Conservation (phyloP, 2,888 invertebrate genomes). For the Erannis defoliaria region DNA sequence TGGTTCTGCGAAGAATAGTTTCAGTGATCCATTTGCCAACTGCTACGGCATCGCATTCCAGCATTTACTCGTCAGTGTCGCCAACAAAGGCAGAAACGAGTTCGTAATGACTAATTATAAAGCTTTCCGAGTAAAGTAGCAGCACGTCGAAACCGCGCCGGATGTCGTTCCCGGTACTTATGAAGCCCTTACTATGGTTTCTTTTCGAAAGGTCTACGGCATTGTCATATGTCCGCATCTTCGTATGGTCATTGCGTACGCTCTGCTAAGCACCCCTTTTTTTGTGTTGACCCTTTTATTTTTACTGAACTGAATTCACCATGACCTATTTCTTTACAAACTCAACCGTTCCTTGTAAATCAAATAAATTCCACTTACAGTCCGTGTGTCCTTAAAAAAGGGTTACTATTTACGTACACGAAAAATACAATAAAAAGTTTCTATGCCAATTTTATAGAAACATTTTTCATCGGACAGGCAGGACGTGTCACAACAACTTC, state of each 20-base stretch:
- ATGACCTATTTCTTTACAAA: conserved; percentile 34
- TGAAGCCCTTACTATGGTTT: conserved; percentile 35
- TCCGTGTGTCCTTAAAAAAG: neutral
- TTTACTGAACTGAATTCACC: conserved; percentile 22
- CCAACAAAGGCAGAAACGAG: conserved; percentile 44
- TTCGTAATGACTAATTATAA: conserved; percentile 57
- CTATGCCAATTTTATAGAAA: neutral
- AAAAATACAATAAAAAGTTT: conserved; percentile 7
- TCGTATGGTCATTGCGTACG: conserved; percentile 36
- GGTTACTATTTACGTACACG: neutral
- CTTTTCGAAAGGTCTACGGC: conserved; percentile 29
- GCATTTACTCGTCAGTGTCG: conserved; percentile 9
- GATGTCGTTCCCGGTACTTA: conserved; percentile 57
- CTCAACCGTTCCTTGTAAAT: conserved; percentile 7
- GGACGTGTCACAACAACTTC: conserved; percentile 25
- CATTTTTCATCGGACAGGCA: conserved; percentile 21
- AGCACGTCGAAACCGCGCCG: conserved; percentile 52
- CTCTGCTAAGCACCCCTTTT: conserved; percentile 29
- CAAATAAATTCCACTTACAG: conserved; percentile 2
- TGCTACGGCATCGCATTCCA: conserved; percentile 14
- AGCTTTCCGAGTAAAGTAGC: conserved; percentile 49
- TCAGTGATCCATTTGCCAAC: conserved; percentile 18
- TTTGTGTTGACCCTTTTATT: conserved; percentile 27
- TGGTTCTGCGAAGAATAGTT: conserved; percentile 27
- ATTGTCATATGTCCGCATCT: conserved; percentile 24